These are phyloP conservation scores for Ridgeia piscesae DNA, from an alignment of 1,140 invertebrate genomes.

Conservation along the genomic window DNA sequence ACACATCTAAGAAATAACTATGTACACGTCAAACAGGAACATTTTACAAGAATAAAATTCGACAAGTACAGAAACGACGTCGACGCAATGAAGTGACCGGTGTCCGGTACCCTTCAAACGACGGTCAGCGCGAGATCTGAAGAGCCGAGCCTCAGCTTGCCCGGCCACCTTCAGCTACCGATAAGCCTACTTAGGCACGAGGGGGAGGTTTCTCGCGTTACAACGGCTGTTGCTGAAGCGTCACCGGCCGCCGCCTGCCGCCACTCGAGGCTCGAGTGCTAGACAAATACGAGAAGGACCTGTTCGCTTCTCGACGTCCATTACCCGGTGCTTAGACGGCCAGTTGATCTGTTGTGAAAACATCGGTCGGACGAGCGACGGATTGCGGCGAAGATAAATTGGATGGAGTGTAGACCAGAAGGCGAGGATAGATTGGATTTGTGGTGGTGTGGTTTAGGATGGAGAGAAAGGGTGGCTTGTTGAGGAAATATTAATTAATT, in stretches of 20 bases:
- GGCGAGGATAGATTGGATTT: background rate
- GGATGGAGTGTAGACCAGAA: background rate
- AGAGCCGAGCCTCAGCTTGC: background rate
- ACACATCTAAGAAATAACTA: background rate
- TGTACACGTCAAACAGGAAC: background rate
- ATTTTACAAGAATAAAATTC: too few species aligned
- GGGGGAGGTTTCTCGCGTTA: background rate
- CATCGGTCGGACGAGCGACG: background rate
- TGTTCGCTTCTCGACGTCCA: background rate
- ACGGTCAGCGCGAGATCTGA: background rate
- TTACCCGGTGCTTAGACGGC: background rate
- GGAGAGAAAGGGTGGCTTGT: too few species aligned
- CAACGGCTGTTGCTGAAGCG: background rate
- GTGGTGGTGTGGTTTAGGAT: too few species aligned
- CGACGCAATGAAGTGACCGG: background rate
- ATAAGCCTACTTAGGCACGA: background rate
- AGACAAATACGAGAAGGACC: background rate
- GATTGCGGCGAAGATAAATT: background rate
- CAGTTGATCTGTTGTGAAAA: background rate
- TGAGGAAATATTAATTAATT: too few species aligned
- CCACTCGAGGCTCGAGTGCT: background rate
- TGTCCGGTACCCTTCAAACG: background rate
- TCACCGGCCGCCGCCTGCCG: background rate
- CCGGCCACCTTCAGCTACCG: background rate
- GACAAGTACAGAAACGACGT: background rate